Evolutionary conservation across 2,888 invertebrate genomes (phyloP).

Genomic region (Tortrix viridana): DNA sequence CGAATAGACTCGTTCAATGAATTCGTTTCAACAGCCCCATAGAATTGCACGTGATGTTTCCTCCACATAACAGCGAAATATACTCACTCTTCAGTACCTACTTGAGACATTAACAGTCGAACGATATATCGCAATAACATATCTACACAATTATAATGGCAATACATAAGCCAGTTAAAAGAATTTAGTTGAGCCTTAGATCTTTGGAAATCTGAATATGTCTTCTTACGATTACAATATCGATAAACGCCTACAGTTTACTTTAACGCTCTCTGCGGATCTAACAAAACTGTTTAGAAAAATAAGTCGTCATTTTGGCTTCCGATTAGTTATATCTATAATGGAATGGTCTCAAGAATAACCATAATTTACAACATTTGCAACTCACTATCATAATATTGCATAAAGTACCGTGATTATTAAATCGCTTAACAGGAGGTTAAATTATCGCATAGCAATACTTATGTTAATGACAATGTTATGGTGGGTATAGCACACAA

Average conservation of each 20-base stretch:
- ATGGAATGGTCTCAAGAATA: slow-evolving; percentile 81
- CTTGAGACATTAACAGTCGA: slow-evolving; percentile 39
- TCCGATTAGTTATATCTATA: slow-evolving; percentile 76
- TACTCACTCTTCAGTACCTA: slow-evolving; percentile 30
- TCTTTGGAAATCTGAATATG: slow-evolving; percentile 81
- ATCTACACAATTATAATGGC: slow-evolving; percentile 51
- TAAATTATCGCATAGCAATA: slow-evolving; percentile 40
- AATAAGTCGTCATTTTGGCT: slow-evolving; percentile 83
- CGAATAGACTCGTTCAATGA: slow-evolving; percentile 24
- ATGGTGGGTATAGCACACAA: slow-evolving; percentile 13
- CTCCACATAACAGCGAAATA: slow-evolving; percentile 35
- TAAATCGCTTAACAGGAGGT: slow-evolving; percentile 44
- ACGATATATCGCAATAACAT: slow-evolving; percentile 44
- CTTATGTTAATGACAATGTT: slow-evolving; percentile 44
- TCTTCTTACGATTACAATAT: slow-evolving; percentile 59
- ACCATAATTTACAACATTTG: slow-evolving; percentile 64
- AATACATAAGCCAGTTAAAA: slow-evolving; percentile 66
- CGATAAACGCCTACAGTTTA: slow-evolving; percentile 75
- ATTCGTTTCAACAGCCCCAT: slow-evolving; percentile 27
- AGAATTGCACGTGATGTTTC: slow-evolving; percentile 28
- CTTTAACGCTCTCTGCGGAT: slow-evolving; percentile 73
- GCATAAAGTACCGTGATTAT: slow-evolving; percentile 55
- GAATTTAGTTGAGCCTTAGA: slow-evolving; percentile 79
- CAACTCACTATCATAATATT: slow-evolving; percentile 56
- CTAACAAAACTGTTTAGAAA: slow-evolving; percentile 83